Evolutionary conservation across 2,113 vertebrate genomes (phyloP).

Genomic region (Octodon degus): DNA sequence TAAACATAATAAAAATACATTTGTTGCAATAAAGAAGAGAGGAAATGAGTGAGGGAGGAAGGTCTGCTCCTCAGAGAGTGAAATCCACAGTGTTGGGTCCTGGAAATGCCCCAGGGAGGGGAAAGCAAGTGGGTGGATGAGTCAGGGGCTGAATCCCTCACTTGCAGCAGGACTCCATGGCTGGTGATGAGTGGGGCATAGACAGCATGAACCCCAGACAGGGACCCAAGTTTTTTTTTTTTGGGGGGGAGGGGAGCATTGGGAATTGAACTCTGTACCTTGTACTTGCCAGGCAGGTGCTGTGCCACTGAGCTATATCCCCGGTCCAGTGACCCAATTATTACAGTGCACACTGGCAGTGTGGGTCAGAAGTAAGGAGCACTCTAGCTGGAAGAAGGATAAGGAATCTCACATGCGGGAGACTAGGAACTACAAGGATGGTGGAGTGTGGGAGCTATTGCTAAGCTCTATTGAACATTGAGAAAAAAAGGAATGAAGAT

Average conservation of each 20-base stretch:
- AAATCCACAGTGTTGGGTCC: no score
- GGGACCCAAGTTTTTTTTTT: no score
- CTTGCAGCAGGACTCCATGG: neutral
- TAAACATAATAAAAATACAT: neutral
- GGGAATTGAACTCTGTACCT: no score
- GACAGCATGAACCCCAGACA: neutral
- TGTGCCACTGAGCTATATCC: no score
- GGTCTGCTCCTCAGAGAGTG: neutral
- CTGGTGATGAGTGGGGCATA: no score
- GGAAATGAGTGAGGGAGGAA: neutral
- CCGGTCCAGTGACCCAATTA: no score
- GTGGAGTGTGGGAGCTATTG: neutral
- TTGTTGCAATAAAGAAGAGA: neutral
- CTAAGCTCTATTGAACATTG: neutral
- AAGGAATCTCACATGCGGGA: neutral
- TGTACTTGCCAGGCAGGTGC: no score
- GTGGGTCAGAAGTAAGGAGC: neutral
- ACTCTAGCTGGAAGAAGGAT: neutral
- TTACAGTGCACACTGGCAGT: no score
- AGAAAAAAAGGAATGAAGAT: neutral
- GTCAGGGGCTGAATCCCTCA: neutral
- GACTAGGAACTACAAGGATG: neutral
- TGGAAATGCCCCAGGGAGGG: neutral
- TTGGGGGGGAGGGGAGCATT: no score
- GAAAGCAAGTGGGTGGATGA: neutral